Evolutionary conservation across 2,797 vertebrate species (phyloP).

Genomic region (Sebastes iracundus): DNA sequence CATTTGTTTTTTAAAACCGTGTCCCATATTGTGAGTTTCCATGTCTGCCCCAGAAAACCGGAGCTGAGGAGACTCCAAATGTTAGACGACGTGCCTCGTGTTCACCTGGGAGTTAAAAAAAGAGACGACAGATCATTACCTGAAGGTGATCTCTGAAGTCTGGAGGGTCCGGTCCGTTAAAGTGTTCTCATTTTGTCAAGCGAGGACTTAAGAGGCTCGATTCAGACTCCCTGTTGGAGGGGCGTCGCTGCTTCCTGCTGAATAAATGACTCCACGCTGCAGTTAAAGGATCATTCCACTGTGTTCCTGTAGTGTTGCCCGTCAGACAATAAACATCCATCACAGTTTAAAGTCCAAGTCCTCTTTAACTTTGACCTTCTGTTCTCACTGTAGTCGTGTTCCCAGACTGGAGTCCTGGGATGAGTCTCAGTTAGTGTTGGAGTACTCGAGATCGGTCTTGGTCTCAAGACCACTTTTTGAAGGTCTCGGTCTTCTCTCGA

Average conservation of each 20-base stretch:
- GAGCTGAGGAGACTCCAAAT: conserved; percentile 17
- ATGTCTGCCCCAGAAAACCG: conserved; percentile 57
- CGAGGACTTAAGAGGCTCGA: not conserved
- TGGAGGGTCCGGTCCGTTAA: not conserved
- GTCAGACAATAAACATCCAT: too few relatives aligned
- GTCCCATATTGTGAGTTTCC: conserved; percentile 43
- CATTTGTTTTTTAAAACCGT: conserved; percentile 1
- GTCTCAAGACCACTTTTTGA: too few relatives aligned
- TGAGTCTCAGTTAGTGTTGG: too few relatives aligned
- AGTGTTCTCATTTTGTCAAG: conserved; percentile 50
- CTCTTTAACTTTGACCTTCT: too few relatives aligned
- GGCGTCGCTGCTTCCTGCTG: not conserved
- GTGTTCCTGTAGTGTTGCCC: too few relatives aligned
- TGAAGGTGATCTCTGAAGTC: conserved; percentile 43
- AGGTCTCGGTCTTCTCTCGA: too few relatives aligned
- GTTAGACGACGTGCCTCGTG: not conserved
- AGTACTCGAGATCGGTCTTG: too few relatives aligned
- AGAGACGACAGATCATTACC: conserved; percentile 1
- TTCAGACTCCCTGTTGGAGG: not conserved
- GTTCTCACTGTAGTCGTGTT: too few relatives aligned
- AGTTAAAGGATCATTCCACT: not conserved
- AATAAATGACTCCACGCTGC: not conserved
- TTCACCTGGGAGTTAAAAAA: not conserved
- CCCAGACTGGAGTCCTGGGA: too few relatives aligned
- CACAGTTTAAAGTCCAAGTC: too few relatives aligned